Evolutionary conservation across 2,113 vertebrate species (phyloP), one percentile per base, ranked within the genome.

Genomic region (Sebastes schlegelii): DNA sequence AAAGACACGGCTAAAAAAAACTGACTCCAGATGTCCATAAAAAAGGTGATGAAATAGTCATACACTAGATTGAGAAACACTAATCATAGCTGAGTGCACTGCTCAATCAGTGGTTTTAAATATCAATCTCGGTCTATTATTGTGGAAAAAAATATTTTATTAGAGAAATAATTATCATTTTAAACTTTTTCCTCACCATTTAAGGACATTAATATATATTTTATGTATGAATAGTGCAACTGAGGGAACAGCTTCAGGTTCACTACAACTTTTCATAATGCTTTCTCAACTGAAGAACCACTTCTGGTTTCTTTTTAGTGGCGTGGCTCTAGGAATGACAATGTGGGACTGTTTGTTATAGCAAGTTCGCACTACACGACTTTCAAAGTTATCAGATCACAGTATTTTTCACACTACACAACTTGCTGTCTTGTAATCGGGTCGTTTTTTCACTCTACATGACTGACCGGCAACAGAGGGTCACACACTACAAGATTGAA

Each of bases 41-140:
- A 12, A 17, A 73, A 19, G 43, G 21, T 34, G n/a, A 63, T 1
- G 5, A 60, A 60, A 5, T 58, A 58, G 55, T 58, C 23, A 52
- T 57, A 57, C 26, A 34, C 58, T 73, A 58, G 13, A 72, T 23
- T 10, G n/a, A 57, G 23, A 69, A 69, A 43, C 52, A 19, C 52
- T 19, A 7, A 54, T 54, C 52, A 54, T 3, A 17, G 46, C 66
- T 26, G 21, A 14, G 45, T 16, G 26, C 6, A 10, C 21, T 51
- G 65, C 21, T 49, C 46, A 68, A 10, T 40, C n/a, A 17, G 46
- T 51, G 23, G 4, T 17, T 68, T 51, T 17, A 17, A 17, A 68
- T 49, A 26, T 26, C 9, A 16, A 67, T 63, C 61, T 63, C 43
- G 26, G 60, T 13, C 54, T 57, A 13, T 26, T 60, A 12, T 40